Base-by-base conservation (phyloP, 2,113 vertebrate genomes). In the Spea multiplicata region DNA sequence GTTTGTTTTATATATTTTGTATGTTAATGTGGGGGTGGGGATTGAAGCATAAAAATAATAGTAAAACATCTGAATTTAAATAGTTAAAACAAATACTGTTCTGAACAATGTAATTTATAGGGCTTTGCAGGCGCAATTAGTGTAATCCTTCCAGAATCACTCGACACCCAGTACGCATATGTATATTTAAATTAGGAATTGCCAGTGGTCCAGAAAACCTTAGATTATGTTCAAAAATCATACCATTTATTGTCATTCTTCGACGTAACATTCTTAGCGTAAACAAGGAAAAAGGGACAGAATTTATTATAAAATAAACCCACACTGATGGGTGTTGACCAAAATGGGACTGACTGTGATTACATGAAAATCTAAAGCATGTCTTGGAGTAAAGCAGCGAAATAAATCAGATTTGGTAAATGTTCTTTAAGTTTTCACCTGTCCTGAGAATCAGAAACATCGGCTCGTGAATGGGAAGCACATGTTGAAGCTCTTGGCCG, bases 381-480 rank as follows among this genome's bases (percentile, higher is more conserved):
- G 90, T 89, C 91, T 86, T 84, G 84, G 89, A 92, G 90, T 91
- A 91, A 91, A 93, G 91, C 89, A 85, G 87, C 86, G 88, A 90
- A 91, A 94, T 93, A 93, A 93, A 93, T 94, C 93, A 93, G 90
- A 87, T 89, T 91, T 93, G 91, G 92, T 89, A 91, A 92, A 93
- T 92, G 92, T 93, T 89, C 92, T 93, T 91, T 92, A 89, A 90
- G 91, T 92, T 93, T 93, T 93, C 91, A 92, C 92, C 92, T 93
- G 91, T 93, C 90, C 90, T 91, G 89, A 86, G 90, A 89, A 92
- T 92, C 90, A 91, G 88, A 93, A 93, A 93, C 92, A 93, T 92
- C 93, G 91, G 92, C 89, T 91, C 89, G 86, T 84, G 90, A 94
- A 94, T 94, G 92, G 91, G 90, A 94, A 95, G 92, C 95, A 96